phyloP scores from a whole-genome alignment of 2,113 vertebrate genomes.

The Megatriorchis doriae region DNA sequence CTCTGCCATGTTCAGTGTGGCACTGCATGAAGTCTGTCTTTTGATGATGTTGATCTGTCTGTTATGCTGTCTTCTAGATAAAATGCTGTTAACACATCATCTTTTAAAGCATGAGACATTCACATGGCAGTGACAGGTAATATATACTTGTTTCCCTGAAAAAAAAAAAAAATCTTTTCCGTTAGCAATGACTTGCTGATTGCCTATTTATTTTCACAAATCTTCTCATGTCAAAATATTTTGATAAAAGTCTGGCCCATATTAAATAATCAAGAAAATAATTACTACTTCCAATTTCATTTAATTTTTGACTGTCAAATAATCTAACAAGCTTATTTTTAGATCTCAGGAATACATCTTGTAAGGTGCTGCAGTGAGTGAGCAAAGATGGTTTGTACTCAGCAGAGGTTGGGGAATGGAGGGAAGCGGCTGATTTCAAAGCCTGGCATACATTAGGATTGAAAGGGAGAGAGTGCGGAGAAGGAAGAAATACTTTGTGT shows the following conservation, averaged over 20 bases:
- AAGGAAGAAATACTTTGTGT: neutral
- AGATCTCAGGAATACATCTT: conserved; percentile 2
- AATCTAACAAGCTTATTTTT: conserved; percentile 64
- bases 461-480: neutral
- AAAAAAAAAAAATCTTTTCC: conserved; percentile 30
- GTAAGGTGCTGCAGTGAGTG: neutral
- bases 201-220: conserved; percentile 67
- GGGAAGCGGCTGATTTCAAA: neutral
- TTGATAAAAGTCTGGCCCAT: conserved; percentile 52
- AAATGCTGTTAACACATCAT: conserved; percentile 37
- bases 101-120: conserved; percentile 8
- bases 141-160: conserved; percentile 25
- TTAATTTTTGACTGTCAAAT: conserved; percentile 62
- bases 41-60: neutral
- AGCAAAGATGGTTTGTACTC: conserved; percentile 24
- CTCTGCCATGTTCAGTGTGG: neutral
- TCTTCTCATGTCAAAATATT: conserved; percentile 61
- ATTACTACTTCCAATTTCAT: conserved; percentile 58
- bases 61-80: conserved; percentile 15
- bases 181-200: conserved; percentile 58
- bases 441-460: neutral
- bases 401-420: neutral
- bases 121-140: conserved; percentile 49
- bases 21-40: neutral
- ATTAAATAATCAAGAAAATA: conserved; percentile 68